Conservation (phyloP, 2,797 vertebrate species). For the Phylloscopus collybita region DNA sequence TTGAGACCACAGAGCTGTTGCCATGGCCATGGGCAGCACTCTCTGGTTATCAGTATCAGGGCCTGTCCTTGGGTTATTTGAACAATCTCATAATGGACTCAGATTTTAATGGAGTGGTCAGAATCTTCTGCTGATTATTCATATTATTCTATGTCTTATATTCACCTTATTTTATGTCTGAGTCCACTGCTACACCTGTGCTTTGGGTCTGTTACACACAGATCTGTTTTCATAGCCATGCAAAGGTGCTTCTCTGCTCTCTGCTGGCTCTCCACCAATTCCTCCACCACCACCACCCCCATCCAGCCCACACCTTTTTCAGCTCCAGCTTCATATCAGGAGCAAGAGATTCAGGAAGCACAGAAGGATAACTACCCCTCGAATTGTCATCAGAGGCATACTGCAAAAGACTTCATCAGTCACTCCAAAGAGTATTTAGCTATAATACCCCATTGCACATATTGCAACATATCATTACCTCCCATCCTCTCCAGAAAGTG, state of each 20-base stretch:
- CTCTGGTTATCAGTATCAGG: fast-evolving
- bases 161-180: neutral
- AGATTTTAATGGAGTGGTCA: neutral
- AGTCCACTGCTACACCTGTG: neutral
- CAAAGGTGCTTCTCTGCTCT: neutral
- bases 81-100: neutral
- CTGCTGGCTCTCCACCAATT: neutral
- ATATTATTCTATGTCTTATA: neutral
- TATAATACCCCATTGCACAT: slow-evolving; percentile 56
- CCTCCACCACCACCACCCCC: neutral
- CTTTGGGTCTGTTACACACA: fast-evolving
- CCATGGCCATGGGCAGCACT: neutral
- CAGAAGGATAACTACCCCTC: slow-evolving; percentile 33
- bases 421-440: slow-evolving; percentile 43
- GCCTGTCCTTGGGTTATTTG: neutral
- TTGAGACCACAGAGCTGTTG: neutral
- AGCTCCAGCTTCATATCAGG: neutral
- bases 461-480: slow-evolving; percentile 62
- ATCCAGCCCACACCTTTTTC: neutral
- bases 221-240: neutral
- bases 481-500: slow-evolving; percentile 51
- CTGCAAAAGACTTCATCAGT: slow-evolving; percentile 41
- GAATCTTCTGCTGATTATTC: neutral
- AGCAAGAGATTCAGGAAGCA: neutral
- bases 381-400: neutral